These are phyloP conservation scores for Cetonia aurata DNA, from an alignment of 2,888 invertebrate genomes.

Conservation along the genomic window DNA sequence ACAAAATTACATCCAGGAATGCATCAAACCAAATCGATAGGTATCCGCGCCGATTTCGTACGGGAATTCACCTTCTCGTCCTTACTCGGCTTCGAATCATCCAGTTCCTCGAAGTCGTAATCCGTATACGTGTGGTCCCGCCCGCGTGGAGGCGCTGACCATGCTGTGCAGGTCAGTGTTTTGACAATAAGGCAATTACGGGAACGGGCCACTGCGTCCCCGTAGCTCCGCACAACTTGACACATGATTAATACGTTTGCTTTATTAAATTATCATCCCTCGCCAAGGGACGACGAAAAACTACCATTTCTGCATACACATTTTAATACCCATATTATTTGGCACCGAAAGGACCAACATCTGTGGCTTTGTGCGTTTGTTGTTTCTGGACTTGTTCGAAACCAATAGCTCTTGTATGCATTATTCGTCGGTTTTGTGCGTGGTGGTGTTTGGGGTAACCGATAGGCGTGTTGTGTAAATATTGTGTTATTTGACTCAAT, in stretches of 20 bases:
- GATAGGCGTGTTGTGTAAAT: conserved; percentile 29
- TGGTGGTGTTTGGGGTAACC: conserved; percentile 14
- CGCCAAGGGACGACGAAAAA: conserved; percentile 36
- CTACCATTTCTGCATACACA: conserved; percentile 1
- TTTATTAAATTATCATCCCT: conserved; percentile 65
- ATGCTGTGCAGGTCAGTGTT: conserved; percentile 61
- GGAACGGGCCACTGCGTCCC: conserved; percentile 60
- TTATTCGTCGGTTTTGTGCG: conserved; percentile 48
- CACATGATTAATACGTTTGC: conserved; percentile 65
- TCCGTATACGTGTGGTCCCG: conserved; percentile 61
- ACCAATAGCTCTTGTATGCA: not conserved
- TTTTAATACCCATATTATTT: not conserved
- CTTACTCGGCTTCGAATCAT: too few relatives aligned
- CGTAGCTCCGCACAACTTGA: conserved; percentile 62
- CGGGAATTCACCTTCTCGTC: too few relatives aligned
- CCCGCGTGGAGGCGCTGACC: conserved; percentile 48
- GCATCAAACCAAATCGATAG: too few relatives aligned
- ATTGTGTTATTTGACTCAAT: conserved; percentile 8
- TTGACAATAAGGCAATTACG: conserved; percentile 66
- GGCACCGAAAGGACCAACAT: conserved; percentile 4
- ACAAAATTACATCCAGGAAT: too few relatives aligned
- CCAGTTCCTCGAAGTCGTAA: conserved; percentile 46
- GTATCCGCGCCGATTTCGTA: too few relatives aligned
- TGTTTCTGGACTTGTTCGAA: conserved; percentile 8
- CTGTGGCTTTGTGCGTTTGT: conserved; percentile 8